Evolutionary conservation across 2,113 vertebrate genomes (phyloP).

Genomic region (Nerophis ophidion): DNA sequence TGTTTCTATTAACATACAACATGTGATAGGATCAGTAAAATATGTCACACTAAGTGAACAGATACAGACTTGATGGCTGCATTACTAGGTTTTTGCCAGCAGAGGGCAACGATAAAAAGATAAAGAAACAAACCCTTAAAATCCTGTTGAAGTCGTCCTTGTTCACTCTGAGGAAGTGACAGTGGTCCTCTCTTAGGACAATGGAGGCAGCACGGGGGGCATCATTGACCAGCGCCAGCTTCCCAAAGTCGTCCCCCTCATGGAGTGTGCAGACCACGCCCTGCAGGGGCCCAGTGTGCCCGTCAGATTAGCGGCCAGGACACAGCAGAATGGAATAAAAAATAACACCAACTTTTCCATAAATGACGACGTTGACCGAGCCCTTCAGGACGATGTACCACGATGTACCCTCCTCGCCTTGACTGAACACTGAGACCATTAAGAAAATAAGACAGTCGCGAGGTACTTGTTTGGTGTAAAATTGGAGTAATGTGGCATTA

Average conservation of each 20-base stretch:
- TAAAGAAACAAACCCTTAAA: conserved; percentile 78
- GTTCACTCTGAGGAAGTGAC: conserved; percentile 95
- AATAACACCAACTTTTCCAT: conserved; percentile 89
- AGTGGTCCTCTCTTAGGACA: conserved; percentile 92
- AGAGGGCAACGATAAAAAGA: conserved; percentile 46
- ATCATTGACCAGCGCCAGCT: conserved; percentile 94
- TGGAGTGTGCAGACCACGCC: conserved; percentile 96
- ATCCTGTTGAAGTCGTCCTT: conserved; percentile 99
- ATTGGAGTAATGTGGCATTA: conserved; percentile 29
- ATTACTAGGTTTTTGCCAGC: conserved; percentile 37
- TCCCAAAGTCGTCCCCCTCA: conserved; percentile 96
- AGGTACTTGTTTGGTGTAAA: no score
- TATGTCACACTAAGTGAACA: no score
- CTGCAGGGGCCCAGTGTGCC: conserved; percentile 53
- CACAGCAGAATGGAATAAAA: neutral
- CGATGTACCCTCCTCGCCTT: conserved; percentile 97
- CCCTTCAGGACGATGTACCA: conserved; percentile 99
- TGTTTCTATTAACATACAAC: no score
- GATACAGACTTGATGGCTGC: conserved; percentile 13
- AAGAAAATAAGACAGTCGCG: no score
- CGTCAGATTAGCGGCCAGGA: neutral
- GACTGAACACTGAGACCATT: conserved; percentile 87
- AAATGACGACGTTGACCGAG: conserved; percentile 97
- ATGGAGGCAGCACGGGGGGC: conserved; percentile 96
- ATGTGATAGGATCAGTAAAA: neutral